Evolutionary conservation across 2,113 vertebrate species (phyloP), one percentile per base, ranked within the genome.

Genomic region (Tichodroma muraria): DNA sequence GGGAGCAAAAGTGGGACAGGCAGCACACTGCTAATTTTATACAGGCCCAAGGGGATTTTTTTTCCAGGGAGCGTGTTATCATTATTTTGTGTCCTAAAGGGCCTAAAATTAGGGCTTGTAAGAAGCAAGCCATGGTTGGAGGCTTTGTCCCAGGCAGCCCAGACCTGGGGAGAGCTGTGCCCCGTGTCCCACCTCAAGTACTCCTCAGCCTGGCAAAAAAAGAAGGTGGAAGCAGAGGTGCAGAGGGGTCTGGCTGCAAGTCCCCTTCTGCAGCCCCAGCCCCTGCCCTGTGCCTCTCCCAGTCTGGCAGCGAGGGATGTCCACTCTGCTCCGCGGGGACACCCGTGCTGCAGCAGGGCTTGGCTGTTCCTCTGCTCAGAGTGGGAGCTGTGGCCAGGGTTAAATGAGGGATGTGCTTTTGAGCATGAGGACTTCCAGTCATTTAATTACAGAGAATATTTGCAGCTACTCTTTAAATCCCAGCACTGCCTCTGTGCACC

Each of bases 81-180:
- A 85, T 94, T 95, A 88, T 89, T 96, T 96, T 85, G n/a, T 89
- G 85, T 94, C 85, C 78, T 94, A 47, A 85, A 95, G 87, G 66
- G 63, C 22, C 85, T 82, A 73, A 94, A 97, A 95, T 88, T 87
- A 77, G 85, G 80, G 47, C 81, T 91, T 54, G 75, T 35, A 1
- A 2, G 71, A 95, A 88, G 70, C 40, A 69, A 95, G 33, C 15
- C n/a, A 6, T 0, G 40, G 3, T 14, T 27, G 19, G 40, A 87
- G 45, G 31, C 49, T 68, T 72, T 9, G 15, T 64, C 53, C 57
- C 42, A 83, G 69, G 56, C 69, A 95, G 44, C 45, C 35, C 56
- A 85, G 49, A 33, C 20, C 59, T 44, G 53, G 28, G 37, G 13
- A 33, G 57, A 68, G 78, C 50, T 89, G 84, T 42, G 16, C 56